Base-by-base conservation (phyloP, 2,113 vertebrate species). In the Cololabis saira region DNA sequence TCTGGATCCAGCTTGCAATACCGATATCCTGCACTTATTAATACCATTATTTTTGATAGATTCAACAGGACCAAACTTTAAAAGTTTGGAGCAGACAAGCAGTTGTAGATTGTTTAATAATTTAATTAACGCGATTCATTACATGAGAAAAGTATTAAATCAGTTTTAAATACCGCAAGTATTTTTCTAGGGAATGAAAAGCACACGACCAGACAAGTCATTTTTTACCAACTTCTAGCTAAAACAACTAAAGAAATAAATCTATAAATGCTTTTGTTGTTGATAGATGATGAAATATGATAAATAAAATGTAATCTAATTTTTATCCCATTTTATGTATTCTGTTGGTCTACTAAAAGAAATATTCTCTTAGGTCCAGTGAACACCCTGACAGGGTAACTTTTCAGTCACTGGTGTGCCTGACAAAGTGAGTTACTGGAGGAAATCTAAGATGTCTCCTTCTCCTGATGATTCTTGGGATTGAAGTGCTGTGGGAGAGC, bases 351-450 rank as follows among this genome's bases (percentile, higher is more conserved):
- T 47, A 19, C 11, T 40, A 43, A 58, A 21, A 54, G 45, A 17
- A 68, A 70, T 44, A 48, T 58, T 22, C 45, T 13, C 49, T 17
- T 18, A 52, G 41, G n/a, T 44, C 42, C 27, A 40, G 44, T 55
- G 49, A 61, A 75, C 49, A 56, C 45, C 42, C 51, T 49, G 24
- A 18, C 0, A 11, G 24, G 37, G 40, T 63, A 42, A 56, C 44
- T 47, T 63, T 61, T 72, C n/a, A 51, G 49, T 58, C 18, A 7
- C 27, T 3, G 50, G 12, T 50, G 83, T 65, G 59, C 63, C 58
- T 65, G 71, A 72, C 65, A 22, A 67, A 84, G 53, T 45, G 59
- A 84, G 63, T 80, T 58, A 76, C 10, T 73, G 71, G 78, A 68
- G 81, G 50, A 40, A 76, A 61, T 53, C 17, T 61, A 63, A 54